Base-by-base conservation (phyloP, 2,797 vertebrate species). In the Buceros bicornis region DNA sequence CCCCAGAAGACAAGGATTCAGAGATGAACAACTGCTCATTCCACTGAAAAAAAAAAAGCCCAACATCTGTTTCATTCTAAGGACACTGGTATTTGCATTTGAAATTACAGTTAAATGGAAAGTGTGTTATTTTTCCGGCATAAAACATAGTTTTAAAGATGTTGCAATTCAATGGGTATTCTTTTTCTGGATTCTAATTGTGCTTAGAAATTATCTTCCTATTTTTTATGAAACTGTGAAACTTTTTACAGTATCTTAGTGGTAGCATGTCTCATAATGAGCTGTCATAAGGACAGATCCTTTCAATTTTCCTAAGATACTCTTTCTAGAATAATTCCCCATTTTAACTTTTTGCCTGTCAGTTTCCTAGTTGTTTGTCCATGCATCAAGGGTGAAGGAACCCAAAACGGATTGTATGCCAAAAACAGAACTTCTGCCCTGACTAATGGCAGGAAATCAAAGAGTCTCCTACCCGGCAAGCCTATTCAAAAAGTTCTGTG, bases 51-150 rank as follows among this genome's bases (percentile, higher is more conserved):
- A 13, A 13, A 91, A 87, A 89, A 77, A 87, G 78, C 53, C 45
- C 69, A 93, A 96, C 94, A 97, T 96, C 95, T 96, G 96, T 35
- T 96, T 95, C 84, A 66, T 96, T 96, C 89, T 86, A 79, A 82
- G 79, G 72, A 94, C 72, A 78, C 22, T 87, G 54, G 50, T 86
- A 96, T 96, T 96, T 96, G 95, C 92, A 94, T 95, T 88, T 95
- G 89, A 97, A 96, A 95, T 94, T 61, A 83, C 50, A 83, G 72
- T 86, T 85, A 89, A 91, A 90, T 76, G 20, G 54, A 74, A 92
- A 91, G 61, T 78, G 11, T 70, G 48, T 60, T 92, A 91, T 93
- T 96, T 96, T 95, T 83, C 89, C 93, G 87, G 79, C 87, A 94
- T 78, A 86, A 94, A 95, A 92, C 0, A 1, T 91, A 58, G 26